Conservation (phyloP, 2,113 vertebrate genomes). For the Cynoglossus semilaevis region DNA sequence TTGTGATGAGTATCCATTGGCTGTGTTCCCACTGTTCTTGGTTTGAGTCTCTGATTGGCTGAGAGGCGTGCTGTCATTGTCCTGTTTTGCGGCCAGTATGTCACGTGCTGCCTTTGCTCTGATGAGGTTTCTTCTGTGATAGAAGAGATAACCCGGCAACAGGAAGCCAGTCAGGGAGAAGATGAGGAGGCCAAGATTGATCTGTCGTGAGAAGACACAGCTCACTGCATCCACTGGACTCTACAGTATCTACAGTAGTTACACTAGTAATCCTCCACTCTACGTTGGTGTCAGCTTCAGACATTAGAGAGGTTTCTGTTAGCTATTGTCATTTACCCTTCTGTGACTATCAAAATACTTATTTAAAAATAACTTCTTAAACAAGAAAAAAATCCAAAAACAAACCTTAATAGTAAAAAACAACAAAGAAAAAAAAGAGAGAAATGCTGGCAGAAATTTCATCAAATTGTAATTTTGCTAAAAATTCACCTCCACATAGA, state of each 20-base stretch:
- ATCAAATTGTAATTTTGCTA: no score
- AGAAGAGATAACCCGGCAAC: conserved; percentile 81
- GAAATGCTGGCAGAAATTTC: no score
- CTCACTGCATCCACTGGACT: conserved; percentile 5
- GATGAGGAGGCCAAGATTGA: conserved; percentile 77
- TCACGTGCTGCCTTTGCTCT: conserved; percentile 39
- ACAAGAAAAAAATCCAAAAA: no score
- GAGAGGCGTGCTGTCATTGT: conserved; percentile 29
- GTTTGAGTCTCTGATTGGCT: conserved; percentile 27
- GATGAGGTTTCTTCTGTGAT: conserved; percentile 67
- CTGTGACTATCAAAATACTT: no score
- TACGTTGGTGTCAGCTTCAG: no score
- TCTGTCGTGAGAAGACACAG: conserved; percentile 56
- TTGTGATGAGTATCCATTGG: conserved; percentile 23
- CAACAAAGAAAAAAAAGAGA: no score
- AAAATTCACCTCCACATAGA: no score
- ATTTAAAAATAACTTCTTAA: no score
- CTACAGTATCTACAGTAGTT: not conserved
- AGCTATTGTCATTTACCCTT: no score
- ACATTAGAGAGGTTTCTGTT: no score
- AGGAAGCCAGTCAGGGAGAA: conserved; percentile 81
- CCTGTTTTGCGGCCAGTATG: conserved; percentile 14
- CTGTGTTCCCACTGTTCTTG: conserved; percentile 31
- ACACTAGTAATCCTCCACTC: no score
- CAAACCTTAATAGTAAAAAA: no score